Base-by-base conservation (phyloP, 2,113 vertebrate species). In the Aphyosemion australe region DNA sequence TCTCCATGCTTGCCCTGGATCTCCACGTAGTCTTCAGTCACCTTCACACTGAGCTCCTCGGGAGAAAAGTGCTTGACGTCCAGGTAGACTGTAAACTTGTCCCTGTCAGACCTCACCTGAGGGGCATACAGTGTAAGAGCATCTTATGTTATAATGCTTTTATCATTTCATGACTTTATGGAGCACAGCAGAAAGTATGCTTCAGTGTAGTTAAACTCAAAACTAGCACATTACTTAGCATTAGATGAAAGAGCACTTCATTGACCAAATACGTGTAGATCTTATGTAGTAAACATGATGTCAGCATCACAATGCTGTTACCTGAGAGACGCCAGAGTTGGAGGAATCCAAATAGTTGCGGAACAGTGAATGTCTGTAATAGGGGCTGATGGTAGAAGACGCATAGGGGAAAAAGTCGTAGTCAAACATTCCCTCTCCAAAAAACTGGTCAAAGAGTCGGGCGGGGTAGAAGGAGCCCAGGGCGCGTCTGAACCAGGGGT, bases 51-150 rank as follows among this genome's bases (percentile, higher is more conserved):
- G 78, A 99, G 92, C 76, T 99, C 97, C 45, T 99, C 96, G 0
- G 97, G 96, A 18, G 94, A 95, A 86, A 99, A 99, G 87, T 98
- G 96, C 85, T 97, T 99, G 88, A 98, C 95, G 1, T 98, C 95
- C 91, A 99, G 90, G 90, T 93, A 93, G 84, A 99, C 92, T 55
- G 92, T 90, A 61, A 97, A 98, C 88, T 94, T 95, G 63, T 98
- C 96, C 74, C 93, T 92, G 87, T 99, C 96, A n/a, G 95, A 97
- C 62, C 95, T 94, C 85, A 99, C 94, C 96, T 98, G 91, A 13
- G 87, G 7, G 63, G 82, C 47, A 60, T 18, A 69, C 11, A 67
- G 12, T 12, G 4, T 42, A 12, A 42, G 34, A 26, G n/a, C n/a
- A n/a, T n/a, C n/a, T n/a, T n/a, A n/a, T n/a, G n/a, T n/a, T n/a